phyloP scores from a whole-genome alignment of 1,140 invertebrate species.

The Ceratosolen fusciceps region DNA sequence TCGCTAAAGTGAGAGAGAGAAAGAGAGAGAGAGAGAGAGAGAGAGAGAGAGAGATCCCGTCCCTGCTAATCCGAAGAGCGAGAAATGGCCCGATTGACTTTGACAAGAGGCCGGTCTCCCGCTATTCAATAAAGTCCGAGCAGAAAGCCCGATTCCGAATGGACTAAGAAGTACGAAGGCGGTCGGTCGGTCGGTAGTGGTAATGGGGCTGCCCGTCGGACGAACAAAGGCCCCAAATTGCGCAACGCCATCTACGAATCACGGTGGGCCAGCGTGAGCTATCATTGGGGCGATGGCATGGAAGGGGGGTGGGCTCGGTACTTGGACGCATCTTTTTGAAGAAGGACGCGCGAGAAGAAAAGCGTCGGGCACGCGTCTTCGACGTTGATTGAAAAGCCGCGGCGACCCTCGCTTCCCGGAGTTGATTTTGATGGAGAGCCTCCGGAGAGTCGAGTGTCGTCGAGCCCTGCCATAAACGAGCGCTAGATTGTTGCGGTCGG shows the following conservation, averaged over 20 bases:
- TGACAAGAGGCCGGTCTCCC: not conserved
- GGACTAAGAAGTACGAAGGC: not conserved
- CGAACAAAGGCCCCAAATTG: not conserved
- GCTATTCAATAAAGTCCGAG: not conserved
- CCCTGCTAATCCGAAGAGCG: not conserved
- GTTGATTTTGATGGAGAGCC: conserved; percentile 29
- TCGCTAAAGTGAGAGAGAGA: no score
- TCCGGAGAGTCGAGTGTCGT: not conserved
- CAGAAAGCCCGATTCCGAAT: not conserved
- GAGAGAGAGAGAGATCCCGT: no score
- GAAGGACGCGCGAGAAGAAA: not conserved
- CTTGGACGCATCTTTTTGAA: not conserved
- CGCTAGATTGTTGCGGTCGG: not conserved
- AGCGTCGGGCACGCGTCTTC: not conserved
- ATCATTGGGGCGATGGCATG: no score
- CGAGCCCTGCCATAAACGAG: not conserved
- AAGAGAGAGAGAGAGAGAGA: no score
- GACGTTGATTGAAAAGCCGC: conserved; percentile 8
- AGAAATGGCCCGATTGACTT: not conserved
- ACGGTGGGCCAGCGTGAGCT: no score
- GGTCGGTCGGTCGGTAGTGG: not conserved
- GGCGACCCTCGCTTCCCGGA: not conserved
- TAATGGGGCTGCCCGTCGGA: no score
- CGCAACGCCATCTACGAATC: not conserved
- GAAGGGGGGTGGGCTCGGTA: no score